Conservation (phyloP, 2,113 vertebrate genomes). For the Pterocles orientalis region DNA sequence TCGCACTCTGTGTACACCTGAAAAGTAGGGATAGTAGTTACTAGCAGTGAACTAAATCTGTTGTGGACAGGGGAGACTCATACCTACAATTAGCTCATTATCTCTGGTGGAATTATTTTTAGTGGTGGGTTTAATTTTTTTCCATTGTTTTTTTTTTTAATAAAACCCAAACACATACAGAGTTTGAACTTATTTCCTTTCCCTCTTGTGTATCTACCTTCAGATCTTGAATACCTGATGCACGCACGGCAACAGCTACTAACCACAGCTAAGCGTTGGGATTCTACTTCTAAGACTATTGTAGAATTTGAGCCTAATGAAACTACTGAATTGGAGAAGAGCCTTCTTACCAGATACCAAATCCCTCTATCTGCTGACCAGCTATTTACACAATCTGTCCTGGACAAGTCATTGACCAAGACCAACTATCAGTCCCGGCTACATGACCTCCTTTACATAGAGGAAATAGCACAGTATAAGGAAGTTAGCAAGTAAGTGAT, state of each 20-base stretch:
- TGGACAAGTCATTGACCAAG: constrained; percentile 96
- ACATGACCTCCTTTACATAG: constrained; percentile 98
- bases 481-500: constrained; percentile 98
- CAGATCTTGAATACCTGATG: constrained; percentile 96
- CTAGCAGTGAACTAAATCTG: neutral
- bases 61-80: neutral
- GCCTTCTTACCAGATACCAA: constrained; percentile 95
- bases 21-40: neutral
- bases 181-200: neutral
- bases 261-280: constrained; percentile 96
- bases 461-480: constrained; percentile 99
- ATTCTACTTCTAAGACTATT: constrained; percentile 95
- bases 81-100: neutral
- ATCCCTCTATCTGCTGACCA: constrained; percentile 98
- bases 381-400: constrained; percentile 97
- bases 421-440: constrained; percentile 95
- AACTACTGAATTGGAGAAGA: constrained; percentile 95
- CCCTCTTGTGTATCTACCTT: neutral
- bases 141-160: neutral
- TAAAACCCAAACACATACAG: rapidly evolving
- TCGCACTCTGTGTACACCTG: neutral
- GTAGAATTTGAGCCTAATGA: constrained; percentile 94
- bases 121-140: neutral
- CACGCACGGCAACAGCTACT: constrained; percentile 93
- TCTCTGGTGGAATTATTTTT: neutral